Base-by-base conservation (phyloP, 2,113 vertebrate genomes). In the Hemicordylus capensis region DNA sequence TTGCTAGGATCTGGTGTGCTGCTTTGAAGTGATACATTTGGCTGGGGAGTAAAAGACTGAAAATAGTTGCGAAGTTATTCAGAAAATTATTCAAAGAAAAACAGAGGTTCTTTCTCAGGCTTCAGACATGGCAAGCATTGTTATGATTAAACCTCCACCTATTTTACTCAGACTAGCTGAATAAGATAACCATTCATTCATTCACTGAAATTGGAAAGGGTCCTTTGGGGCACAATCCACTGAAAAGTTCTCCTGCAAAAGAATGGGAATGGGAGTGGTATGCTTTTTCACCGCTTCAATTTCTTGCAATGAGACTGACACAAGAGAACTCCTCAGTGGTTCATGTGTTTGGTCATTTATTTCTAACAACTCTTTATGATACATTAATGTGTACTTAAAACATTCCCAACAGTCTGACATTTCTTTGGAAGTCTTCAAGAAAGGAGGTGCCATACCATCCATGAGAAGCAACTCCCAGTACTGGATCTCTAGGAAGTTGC, bases 101-200 rank as follows among this genome's bases (percentile, higher is more conserved):
- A 74, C 79, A 91, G 91, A 86, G 84, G 80, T 75, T 93, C 80
- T 88, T 63, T 87, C 83, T 83, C 80, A 93, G 78, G 87, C 85
- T 89, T 81, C 58, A 92, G 84, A 93, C 81, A 26, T 89, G 90
- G 91, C 85, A 73, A 67, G 63, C 89, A 78, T 80, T 89, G 85
- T 91, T 93, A 82, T 87, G 86, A 90, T 92, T 91, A 92, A 87
- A 79, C 82, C 89, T 92, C 91, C 70, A 6, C 77, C 89, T 81
- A 69, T 93, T 93, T 83, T 93, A 85, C 89, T 44, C 61, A 54
- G 88, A 89, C 87, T 88, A 91, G 76, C 87, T 93, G 87, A 93
- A 92, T 87, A 44, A 93, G 87, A 85, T n/a, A 88, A 90, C 78
- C 3, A 19, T n/a, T n/a, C n/a, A 44, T 78, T 39, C 19, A 70